Evolutionary conservation across 2,797 vertebrate genomes (phyloP), one percentile per base, ranked within the genome.

Genomic region (Mergus octosetaceus): DNA sequence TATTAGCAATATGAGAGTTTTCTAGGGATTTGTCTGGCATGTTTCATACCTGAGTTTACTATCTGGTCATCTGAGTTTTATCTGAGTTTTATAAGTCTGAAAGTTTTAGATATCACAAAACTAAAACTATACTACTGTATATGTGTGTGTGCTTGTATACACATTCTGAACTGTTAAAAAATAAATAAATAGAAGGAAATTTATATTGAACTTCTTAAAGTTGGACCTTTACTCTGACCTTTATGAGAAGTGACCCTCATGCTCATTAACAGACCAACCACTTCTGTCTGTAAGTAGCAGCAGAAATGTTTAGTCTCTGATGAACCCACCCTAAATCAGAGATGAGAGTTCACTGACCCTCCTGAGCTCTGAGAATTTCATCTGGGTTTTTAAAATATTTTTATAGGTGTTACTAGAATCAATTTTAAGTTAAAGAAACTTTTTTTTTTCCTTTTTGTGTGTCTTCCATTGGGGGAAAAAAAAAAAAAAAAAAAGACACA

Each of bases 201-300:
- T 17, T 3, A 24, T 2, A 3, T n/a, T 45, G 4, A 14, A 22
- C 8, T 56, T 18, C 25, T 66, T 65, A 39, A 0, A 41, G 47
- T 9, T 60, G 17, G 16, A 47, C 6, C 19, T 38, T 16, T 87
- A 6, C 38, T 82, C 86, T 58, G 28, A 28, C 16, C 15, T 86
- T 43, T 38, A 19, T 30, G 39, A 76, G 24, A 58, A 53, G 27
- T 10, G 22, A 69, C 12, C 47, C 57, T 49, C 15, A 27, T 41
- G 45, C 7, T 49, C 3, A 47, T 57, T 19, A 36, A 43, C 27
- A 58, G 28, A 39, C 5, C 43, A 73, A 9, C 11, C 56, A 13
- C 13, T 49, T 43, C 28, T 43, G 78, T 19, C 10, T 68, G 25
- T 5, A 34, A 54, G 51, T 0, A n/a, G 10, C 1, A 15, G 11